Evolutionary conservation across 1,140 invertebrate genomes (phyloP).

Genomic region (Helicoverpa zea): DNA sequence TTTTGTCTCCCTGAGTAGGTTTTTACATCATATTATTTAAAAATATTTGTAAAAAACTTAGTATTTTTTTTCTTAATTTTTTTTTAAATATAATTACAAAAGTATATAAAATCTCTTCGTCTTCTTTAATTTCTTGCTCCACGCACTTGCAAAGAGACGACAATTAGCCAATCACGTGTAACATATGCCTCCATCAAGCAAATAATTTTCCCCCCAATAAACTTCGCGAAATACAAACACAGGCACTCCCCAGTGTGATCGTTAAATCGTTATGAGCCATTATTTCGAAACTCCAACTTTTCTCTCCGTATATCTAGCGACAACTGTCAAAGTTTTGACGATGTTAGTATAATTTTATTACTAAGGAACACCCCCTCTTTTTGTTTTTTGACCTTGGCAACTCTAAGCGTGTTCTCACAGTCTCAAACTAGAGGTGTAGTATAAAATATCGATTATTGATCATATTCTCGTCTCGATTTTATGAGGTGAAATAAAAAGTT

Average conservation of each 20-base stretch:
- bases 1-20: too few relatives aligned
- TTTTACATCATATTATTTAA: too few relatives aligned
- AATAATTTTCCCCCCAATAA: neutral
- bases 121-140: too few relatives aligned
- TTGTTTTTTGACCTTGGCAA: constrained; percentile 36
- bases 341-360: constrained; percentile 41
- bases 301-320: constrained; percentile 13
- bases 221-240: neutral
- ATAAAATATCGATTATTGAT: constrained; percentile 4
- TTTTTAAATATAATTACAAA: too few relatives aligned
- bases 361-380: neutral
- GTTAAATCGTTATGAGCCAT: constrained; percentile 23
- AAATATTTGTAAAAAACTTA: too few relatives aligned
- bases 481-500: constrained; percentile 11
- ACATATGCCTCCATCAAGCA: neutral
- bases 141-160: too few relatives aligned
- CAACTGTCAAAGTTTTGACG: constrained; percentile 36
- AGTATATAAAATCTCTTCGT: too few relatives aligned
- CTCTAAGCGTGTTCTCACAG: neutral
- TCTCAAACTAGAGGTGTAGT: neutral
- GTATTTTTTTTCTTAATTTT: too few relatives aligned
- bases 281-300: constrained; percentile 36
- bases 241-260: constrained; percentile 18
- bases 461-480: constrained; percentile 24
- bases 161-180: too few relatives aligned